Conservation (phyloP, 2,888 invertebrate genomes). For the Hololepta plana region DNA sequence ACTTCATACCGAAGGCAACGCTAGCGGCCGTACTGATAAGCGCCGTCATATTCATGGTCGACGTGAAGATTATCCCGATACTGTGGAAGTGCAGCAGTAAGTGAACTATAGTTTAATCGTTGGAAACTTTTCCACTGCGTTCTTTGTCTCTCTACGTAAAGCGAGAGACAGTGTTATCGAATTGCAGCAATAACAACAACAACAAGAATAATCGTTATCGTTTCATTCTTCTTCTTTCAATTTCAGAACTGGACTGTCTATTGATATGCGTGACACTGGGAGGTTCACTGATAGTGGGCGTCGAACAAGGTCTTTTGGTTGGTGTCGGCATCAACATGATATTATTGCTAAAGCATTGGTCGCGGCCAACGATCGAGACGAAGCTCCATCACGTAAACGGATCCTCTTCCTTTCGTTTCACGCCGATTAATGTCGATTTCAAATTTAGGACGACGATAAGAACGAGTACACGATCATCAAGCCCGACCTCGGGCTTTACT, state of each 20-base stretch:
- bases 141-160: constrained; percentile 1
- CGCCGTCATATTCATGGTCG: constrained; percentile 72
- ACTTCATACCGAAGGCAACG: constrained; percentile 68
- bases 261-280: no score
- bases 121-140: neutral
- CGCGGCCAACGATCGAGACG: constrained; percentile 39
- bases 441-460: constrained; percentile 25
- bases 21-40: constrained; percentile 77
- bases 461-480: constrained; percentile 37
- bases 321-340: constrained; percentile 49
- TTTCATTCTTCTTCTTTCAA: constrained; percentile 7
- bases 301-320: constrained; percentile 61
- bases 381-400: no score
- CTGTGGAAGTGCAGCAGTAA: constrained; percentile 36
- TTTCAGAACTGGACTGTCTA: constrained; percentile 25
- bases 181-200: neutral
- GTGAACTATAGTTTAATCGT: constrained; percentile 11
- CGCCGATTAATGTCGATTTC: constrained; percentile 2
- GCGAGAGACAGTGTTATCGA: neutral
- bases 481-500: constrained; percentile 49
- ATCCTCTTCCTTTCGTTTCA: no score
- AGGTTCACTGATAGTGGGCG: constrained; percentile 49
- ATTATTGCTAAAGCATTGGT: constrained; percentile 44
- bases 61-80: constrained; percentile 30
- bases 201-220: no score